Conservation (phyloP, 2,797 vertebrate species). For the Cyprinella venusta region DNA sequence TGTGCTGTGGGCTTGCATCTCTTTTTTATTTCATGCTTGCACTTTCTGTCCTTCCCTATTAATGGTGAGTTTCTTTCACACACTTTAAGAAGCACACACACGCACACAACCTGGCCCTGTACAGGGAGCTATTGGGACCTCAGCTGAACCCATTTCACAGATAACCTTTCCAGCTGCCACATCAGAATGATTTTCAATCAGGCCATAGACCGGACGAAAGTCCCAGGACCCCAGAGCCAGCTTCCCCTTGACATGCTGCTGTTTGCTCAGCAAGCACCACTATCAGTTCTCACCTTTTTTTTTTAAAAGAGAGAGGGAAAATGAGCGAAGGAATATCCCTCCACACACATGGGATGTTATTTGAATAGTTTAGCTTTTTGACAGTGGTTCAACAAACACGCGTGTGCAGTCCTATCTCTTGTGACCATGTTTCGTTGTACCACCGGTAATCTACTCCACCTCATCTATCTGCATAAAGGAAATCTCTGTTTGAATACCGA, state of each 20-base stretch:
- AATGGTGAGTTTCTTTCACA: conserved; percentile 1
- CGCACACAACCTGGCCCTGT: conserved; percentile 10
- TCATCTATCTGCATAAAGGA: conserved; percentile 66
- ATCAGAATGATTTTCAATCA: conserved; percentile 65
- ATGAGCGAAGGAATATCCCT: not conserved
- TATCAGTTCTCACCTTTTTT: conserved; percentile 2
- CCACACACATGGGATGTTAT: conserved; percentile 33
- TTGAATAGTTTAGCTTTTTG: conserved; percentile 34
- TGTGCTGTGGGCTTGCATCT: conserved; percentile 13
- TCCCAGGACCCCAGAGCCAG: conserved; percentile 49
- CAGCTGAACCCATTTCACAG: conserved; percentile 55
- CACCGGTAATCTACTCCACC: conserved; percentile 65
- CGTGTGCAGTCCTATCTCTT: not conserved
- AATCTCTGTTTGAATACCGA: conserved; percentile 63
- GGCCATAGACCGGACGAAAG: conserved; percentile 46
- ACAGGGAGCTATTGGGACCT: conserved; percentile 43
- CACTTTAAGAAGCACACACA: conserved; percentile 9
- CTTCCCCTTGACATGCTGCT: conserved; percentile 3
- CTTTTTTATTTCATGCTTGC: conserved; percentile 45
- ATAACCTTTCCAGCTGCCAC: conserved; percentile 64
- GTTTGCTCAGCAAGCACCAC: conserved; percentile 52
- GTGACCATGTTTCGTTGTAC: conserved; percentile 7
- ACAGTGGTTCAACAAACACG: conserved; percentile 8
- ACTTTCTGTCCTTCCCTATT: conserved; percentile 21
- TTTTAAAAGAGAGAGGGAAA: not conserved